Evolutionary conservation across 2,888 invertebrate species (phyloP).

Genomic region (Nemapogon koenigi): DNA sequence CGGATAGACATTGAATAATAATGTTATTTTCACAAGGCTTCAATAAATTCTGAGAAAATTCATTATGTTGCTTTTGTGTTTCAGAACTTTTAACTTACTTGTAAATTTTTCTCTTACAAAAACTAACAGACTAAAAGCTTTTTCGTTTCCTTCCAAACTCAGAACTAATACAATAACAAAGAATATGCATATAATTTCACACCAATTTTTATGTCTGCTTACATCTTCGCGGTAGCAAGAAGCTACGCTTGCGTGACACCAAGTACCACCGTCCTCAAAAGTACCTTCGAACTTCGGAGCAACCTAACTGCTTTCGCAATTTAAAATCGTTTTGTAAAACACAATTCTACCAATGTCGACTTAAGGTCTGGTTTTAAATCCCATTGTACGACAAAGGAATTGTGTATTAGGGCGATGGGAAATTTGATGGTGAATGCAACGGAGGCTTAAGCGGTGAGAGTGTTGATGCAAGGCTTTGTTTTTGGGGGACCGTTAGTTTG

Average conservation of each 20-base stretch:
- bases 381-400: neutral
- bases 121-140: no score
- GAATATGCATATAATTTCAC: no score
- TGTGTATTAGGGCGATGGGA: conserved; percentile 9
- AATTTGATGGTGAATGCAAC: conserved; percentile 8
- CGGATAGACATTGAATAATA: no score
- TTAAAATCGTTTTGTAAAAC: neutral
- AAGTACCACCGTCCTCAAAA: conserved; percentile 1
- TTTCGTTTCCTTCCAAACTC: no score
- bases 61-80: no score
- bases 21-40: no score
- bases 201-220: no score
- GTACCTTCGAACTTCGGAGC: conserved; percentile 5
- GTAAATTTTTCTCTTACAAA: no score
- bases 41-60: no score
- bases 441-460: conserved; percentile 10
- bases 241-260: conserved; percentile 3
- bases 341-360: neutral
- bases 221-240: no score
- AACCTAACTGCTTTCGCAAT: conserved; percentile 7
- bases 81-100: no score
- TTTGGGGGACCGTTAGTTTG: conserved; percentile 24
- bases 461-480: conserved; percentile 40
- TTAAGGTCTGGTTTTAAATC: conserved; percentile 1
- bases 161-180: no score